Evolutionary conservation across 2,113 vertebrate species (phyloP).

Genomic region (Entelurus aequoreus): DNA sequence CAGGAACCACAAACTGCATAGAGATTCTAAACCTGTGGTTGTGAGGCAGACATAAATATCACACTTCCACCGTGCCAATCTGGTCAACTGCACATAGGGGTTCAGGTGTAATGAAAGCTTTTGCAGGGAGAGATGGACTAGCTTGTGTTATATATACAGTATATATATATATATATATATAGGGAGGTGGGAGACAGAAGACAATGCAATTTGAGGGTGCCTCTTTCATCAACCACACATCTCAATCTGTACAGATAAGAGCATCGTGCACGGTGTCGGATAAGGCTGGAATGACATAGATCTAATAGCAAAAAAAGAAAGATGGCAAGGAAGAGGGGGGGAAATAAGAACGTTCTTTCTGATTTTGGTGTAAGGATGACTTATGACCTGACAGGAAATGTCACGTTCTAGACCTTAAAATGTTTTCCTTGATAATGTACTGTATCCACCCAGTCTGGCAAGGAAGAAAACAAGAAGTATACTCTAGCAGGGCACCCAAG

Average conservation of each 20-base stretch:
- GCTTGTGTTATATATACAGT: conserved; percentile 1
- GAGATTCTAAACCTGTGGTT: too few species aligned
- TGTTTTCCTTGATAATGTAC: background rate
- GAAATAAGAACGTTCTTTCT: conserved; percentile 1
- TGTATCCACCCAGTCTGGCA: background rate
- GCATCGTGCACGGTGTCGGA: conserved; percentile 13
- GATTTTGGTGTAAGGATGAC: background rate
- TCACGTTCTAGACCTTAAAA: background rate
- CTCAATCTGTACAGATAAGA: conserved; percentile 42
- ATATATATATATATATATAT: conserved; percentile 24
- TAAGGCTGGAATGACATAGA: conserved; percentile 38
- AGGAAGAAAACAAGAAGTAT: background rate
- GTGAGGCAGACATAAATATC: too few species aligned
- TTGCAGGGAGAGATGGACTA: conserved; percentile 8
- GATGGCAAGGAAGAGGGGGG: conserved; percentile 1
- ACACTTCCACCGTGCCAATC: background rate
- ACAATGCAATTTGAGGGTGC: conserved; percentile 4
- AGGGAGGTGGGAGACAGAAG: conserved; percentile 26
- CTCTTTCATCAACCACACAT: conserved; percentile 43
- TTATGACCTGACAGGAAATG: background rate
- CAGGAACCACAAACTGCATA: too few species aligned
- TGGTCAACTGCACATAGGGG: background rate
- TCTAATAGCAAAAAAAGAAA: conserved; percentile 16
- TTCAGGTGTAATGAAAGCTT: conserved; percentile 15
- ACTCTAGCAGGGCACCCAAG: background rate